Base-by-base conservation (phyloP, 2,113 vertebrate species). In the Rhombomys opimus region DNA sequence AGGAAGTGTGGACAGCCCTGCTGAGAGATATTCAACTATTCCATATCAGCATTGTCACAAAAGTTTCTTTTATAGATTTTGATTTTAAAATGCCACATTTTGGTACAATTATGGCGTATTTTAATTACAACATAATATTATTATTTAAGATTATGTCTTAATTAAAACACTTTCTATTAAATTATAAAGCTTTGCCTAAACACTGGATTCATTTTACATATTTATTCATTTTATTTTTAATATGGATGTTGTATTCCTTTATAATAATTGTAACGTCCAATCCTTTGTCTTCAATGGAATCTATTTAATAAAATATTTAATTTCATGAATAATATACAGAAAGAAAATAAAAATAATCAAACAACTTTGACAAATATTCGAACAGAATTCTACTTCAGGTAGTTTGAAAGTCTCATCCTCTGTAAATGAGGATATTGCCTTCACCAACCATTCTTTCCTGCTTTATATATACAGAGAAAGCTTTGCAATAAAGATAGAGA, bases 11-110 rank as follows among this genome's bases (percentile, higher is more conserved):
- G 15, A 57, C 27, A 65, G 3, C 30, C 4, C n/a, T 50, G 35
- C 8, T 70, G 20, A 89, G 77, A 20, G 52, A 17, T 7, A 84
- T 30, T 35, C 90, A 73, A 70, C 61, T 1, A 50, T 73, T 73
- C 54, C 87, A 22, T 14, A 68, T 85, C 20, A 54, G 0, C 54
- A 93, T 72, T 57, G 3, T 63, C 65, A 84, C 5, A 91, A 91
- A 86, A 78, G 30, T 50, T 67, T 87, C 2, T 87, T 73, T 95
- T 93, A 95, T 10, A 73, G 10, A 52, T 81, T 90, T 95, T 91
- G 5, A 87, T 68, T 93, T 91, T 81, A 87, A 15, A 76, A 89
- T 81, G 87, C 52, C 17, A 90, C 2, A 46, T 65, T 80, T 77
- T 0, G 10, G 80, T 75, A 41, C 73, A 54, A 87, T 89, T 93